Conservation (phyloP, 2,888 invertebrate genomes). For the Lasioglossum pauxillum region DNA sequence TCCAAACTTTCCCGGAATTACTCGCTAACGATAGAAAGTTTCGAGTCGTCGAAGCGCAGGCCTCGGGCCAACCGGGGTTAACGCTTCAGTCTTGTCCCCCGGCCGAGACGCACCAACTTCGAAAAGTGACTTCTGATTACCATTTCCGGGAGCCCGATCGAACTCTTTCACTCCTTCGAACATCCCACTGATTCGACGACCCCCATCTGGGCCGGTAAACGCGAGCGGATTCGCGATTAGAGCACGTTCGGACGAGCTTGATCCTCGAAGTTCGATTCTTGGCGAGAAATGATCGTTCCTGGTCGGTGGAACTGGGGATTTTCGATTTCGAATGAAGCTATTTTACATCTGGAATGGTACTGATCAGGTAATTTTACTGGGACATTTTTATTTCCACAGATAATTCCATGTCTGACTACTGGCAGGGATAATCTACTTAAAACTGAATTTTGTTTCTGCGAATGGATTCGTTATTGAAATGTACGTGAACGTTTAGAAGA, state of each 20-base stretch:
- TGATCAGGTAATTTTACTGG: not conserved
- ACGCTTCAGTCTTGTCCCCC: slow-evolving; percentile 34
- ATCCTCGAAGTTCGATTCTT: not conserved
- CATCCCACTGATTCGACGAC: not conserved
- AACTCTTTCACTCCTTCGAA: not conserved
- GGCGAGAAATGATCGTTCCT: not conserved
- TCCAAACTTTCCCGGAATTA: slow-evolving; percentile 59
- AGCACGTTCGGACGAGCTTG: not conserved
- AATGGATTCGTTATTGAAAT: not conserved
- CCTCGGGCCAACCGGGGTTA: slow-evolving; percentile 19
- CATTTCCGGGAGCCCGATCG: slow-evolving; percentile 17
- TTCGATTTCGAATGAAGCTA: not conserved
- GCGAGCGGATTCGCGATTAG: not conserved
- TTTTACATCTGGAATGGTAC: not conserved
- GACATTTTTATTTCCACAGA: not conserved
- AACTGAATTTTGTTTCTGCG: no score
- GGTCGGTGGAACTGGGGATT: not conserved
- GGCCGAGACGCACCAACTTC: slow-evolving; percentile 23
- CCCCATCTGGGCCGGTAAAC: not conserved
- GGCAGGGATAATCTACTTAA: not conserved
- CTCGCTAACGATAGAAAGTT: slow-evolving; percentile 68
- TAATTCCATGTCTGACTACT: not conserved
- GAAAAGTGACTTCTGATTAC: slow-evolving; percentile 47
- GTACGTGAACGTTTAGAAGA: not conserved
- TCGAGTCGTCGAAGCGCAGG: slow-evolving; percentile 48